Percentiles rank a stretch among this genome's conserved stretches.
Conservation (phyloP, 2,888 invertebrate species). For the Catocala sponsa region DNA sequence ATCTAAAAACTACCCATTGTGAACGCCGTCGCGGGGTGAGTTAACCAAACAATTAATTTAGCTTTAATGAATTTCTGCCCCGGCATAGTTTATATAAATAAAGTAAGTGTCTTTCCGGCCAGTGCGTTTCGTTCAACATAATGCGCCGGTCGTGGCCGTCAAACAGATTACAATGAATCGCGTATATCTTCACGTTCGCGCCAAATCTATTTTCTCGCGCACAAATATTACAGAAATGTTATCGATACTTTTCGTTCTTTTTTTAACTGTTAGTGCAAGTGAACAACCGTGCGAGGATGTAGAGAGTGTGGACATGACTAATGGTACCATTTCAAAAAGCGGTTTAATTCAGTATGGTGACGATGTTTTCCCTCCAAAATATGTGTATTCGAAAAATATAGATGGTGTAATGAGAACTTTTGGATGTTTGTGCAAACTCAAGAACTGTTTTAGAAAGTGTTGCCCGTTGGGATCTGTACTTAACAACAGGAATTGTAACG, state of each 20-base stretch:
- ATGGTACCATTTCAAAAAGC: conserved; percentile 46
- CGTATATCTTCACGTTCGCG: conserved; percentile 19
- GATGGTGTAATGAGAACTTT: conserved; percentile 60
- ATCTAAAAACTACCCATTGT: conserved; percentile 63
- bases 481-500: conserved; percentile 48
- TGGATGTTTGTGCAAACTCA: conserved; percentile 71
- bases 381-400: conserved; percentile 62
- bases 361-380: conserved; percentile 59
- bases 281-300: conserved; percentile 57
- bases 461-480: conserved; percentile 66
- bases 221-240: conserved; percentile 35
- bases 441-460: conserved; percentile 74
- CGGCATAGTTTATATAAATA: conserved; percentile 44
- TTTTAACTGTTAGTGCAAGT: conserved; percentile 42
- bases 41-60: conserved; percentile 38
- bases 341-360: conserved; percentile 58
- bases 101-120: conserved; percentile 25
- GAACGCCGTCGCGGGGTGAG: conserved; percentile 27
- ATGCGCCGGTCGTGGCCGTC: conserved; percentile 46
- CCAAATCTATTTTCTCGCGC: conserved; percentile 22
- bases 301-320: conserved; percentile 65
- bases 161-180: conserved; percentile 37
- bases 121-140: conserved; percentile 45
- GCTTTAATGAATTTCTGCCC: conserved; percentile 39
- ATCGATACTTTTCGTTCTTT: conserved; percentile 46